Percentiles rank a stretch among this genome's conserved stretches.
These are phyloP conservation scores for Lutjanus campechanus DNA, from an alignment of 2,797 vertebrate species.

Conservation along the genomic window DNA sequence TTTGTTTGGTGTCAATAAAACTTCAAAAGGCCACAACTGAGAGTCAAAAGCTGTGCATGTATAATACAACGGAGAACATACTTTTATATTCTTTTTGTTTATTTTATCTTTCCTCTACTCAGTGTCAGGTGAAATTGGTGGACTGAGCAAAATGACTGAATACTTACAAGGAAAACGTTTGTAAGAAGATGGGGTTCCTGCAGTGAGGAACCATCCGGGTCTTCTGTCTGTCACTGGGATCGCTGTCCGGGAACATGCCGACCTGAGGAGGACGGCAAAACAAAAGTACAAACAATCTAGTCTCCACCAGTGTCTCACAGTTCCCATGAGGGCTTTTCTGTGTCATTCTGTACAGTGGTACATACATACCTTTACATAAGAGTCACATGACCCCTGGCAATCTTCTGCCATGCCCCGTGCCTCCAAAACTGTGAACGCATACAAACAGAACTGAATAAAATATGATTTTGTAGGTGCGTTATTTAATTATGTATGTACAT, in stretches of 20 bases:
- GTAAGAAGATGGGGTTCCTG: slow-evolving; percentile 80
- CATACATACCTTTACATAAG: slow-evolving; percentile 92
- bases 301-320: background rate
- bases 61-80: background rate
- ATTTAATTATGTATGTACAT: slow-evolving; percentile 25
- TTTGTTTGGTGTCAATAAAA: background rate
- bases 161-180: slow-evolving; percentile 83
- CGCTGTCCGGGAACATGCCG: slow-evolving; percentile 78
- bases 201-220: slow-evolving; percentile 79
- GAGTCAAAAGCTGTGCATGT: background rate
- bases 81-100: background rate
- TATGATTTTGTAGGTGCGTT: slow-evolving; percentile 5
- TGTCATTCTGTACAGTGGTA: background rate
- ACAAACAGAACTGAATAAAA: slow-evolving; percentile 34
- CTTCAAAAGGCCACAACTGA: background rate
- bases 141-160: background rate
- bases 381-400: slow-evolving; percentile 78
- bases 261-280: slow-evolving; percentile 66
- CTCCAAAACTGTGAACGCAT: slow-evolving; percentile 88
- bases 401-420: slow-evolving; percentile 85
- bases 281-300: background rate
- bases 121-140: background rate
- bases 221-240: slow-evolving; percentile 72
- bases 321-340: background rate
- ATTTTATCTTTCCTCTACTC: background rate